Conservation (phyloP, 2,888 invertebrate genomes). For the Orthosia incerta region DNA sequence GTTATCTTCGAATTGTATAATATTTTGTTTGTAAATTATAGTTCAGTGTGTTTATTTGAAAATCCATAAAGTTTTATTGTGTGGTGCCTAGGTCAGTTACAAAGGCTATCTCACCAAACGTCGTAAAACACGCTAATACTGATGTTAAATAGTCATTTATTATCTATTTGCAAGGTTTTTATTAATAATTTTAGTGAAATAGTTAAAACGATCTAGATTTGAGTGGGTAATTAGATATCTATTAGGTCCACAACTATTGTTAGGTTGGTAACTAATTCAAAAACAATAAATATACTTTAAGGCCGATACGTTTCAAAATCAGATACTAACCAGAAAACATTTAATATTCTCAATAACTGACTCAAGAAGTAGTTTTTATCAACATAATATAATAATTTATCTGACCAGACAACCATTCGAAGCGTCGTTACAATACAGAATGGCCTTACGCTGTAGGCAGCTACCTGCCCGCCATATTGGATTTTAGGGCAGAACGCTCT, state of each 20-base stretch:
- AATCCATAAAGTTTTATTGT: constrained; percentile 62
- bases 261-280: not conserved
- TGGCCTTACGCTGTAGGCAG: constrained; percentile 77
- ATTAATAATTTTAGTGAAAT: constrained; percentile 30
- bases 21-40: constrained; percentile 58
- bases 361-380: not conserved
- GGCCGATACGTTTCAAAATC: not conserved
- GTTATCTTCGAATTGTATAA: constrained; percentile 64
- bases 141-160: constrained; percentile 54
- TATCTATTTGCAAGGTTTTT: constrained; percentile 41
- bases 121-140: constrained; percentile 60
- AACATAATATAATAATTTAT: constrained; percentile 50
- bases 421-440: constrained; percentile 80
- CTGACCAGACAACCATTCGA: constrained; percentile 70
- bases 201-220: constrained; percentile 29
- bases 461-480: constrained; percentile 82
- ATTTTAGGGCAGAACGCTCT: constrained; percentile 72
- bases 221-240: not conserved
- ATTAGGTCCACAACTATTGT: not conserved
- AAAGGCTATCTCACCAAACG: constrained; percentile 59
- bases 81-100: constrained; percentile 65
- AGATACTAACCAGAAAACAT: not conserved
- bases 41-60: constrained; percentile 55
- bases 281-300: not conserved
- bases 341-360: not conserved